Evolutionary conservation across 2,113 vertebrate genomes (phyloP), one percentile per base, ranked within the genome.

Genomic region (Grantiella picta): DNA sequence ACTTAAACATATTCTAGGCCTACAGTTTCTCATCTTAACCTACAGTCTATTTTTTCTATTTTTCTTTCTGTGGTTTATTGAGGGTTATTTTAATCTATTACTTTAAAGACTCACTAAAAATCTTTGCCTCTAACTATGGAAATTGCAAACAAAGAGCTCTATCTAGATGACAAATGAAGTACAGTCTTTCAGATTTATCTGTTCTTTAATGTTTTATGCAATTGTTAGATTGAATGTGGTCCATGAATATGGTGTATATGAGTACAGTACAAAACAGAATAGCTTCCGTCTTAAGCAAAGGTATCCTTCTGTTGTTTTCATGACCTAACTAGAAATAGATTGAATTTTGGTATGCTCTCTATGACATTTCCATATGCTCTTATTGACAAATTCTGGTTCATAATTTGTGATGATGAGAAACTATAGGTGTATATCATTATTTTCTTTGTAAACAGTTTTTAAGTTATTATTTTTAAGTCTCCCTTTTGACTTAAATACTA

Each of bases 131-230:
- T 86, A 93, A 77, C 24, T 25, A 78, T 1, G 5, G 27, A 81
- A 88, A 90, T 93, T 98, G 92, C 94, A 98, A 98, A 98, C 85
- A 98, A 98, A 98, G 95, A 97, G 81, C 25, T 70, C 92, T 94
- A 88, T 96, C 94, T 92, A 27, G 18, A 87, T 98, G 96, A 98
- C 97, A 98, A 97, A 98, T 96, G 95, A 98, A 97, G 96, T 97
- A 97, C 92, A 98, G 94, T 89, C 92, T 97, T 97, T 95, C 95
- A 97, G 94, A 98, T 98, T 98, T 98, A 96, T 98, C 97, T 98
- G 87, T 89, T 94, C 81, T 98, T 97, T 97, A 97, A 97, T 73
- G 73, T 93, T 95, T 64, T 95, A 98, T 98, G 97, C 96, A 98
- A 97, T 97, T 97, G 86, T 95, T 97, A 97, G 94, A 93, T 5